Evolutionary conservation across 2,888 invertebrate species (phyloP).

Genomic region (Pharmacophagus antenor): DNA sequence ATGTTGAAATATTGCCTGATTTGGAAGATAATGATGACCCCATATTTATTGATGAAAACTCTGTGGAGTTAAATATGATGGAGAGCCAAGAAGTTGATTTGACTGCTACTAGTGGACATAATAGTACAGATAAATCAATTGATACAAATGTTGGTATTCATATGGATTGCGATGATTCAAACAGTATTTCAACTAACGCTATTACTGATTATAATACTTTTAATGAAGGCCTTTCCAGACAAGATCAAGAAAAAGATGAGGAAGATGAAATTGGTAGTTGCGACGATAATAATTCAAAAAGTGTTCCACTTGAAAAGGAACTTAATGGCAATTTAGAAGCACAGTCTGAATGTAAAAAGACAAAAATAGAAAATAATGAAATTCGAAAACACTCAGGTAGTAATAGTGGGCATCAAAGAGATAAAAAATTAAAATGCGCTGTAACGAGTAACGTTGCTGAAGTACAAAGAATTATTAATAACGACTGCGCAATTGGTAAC

Average conservation of each 20-base stretch:
- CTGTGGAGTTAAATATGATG: slow-evolving; percentile 60
- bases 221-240: not conserved
- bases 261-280: slow-evolving; percentile 20
- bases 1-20: slow-evolving; percentile 66
- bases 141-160: slow-evolving; percentile 31
- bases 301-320: slow-evolving; percentile 2
- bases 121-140: slow-evolving; percentile 59
- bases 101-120: slow-evolving; percentile 73
- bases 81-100: slow-evolving; percentile 64
- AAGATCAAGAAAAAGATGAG: slow-evolving; percentile 23
- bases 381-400: slow-evolving; percentile 23
- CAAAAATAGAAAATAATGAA: slow-evolving; percentile 23
- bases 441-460: slow-evolving; percentile 66
- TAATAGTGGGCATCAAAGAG: slow-evolving; percentile 30
- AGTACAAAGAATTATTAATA: slow-evolving; percentile 55
- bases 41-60: slow-evolving; percentile 77
- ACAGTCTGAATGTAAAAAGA: slow-evolving; percentile 14
- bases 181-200: not conserved
- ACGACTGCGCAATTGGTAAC: not conserved
- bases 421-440: slow-evolving; percentile 47
- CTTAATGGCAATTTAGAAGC: slow-evolving; percentile 19
- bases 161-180: slow-evolving; percentile 16
- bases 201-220: slow-evolving; percentile 7
- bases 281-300: not conserved
- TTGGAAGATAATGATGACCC: slow-evolving; percentile 65